Conservation (phyloP, 2,113 vertebrate species). For the Mystacornis crossleyi region DNA sequence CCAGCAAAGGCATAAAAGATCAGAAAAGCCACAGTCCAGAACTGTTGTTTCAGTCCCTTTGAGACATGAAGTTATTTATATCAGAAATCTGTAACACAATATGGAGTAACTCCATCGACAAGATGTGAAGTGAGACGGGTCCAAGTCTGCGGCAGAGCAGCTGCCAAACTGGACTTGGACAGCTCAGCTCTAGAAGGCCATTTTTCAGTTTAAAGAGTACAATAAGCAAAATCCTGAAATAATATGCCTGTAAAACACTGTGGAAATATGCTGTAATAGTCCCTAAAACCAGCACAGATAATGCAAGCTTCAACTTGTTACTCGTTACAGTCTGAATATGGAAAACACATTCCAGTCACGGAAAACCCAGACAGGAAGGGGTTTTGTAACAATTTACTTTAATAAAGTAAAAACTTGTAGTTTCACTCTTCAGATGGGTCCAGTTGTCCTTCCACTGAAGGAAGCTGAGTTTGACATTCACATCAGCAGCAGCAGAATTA, state of each 20-base stretch:
- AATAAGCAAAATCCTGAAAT: conserved; percentile 7
- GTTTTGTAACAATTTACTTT: not conserved
- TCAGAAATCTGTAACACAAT: not conserved
- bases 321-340: not conserved
- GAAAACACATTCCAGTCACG: not conserved
- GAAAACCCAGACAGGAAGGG: not conserved
- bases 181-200: not conserved
- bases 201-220: not conserved
- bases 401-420: not conserved
- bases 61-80: not conserved
- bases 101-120: not conserved
- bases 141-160: not conserved
- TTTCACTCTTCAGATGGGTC: not conserved
- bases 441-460: not conserved
- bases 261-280: conserved; percentile 25
- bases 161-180: conserved; percentile 30
- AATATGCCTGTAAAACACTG: not conserved
- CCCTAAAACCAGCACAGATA: not conserved
- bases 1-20: conserved; percentile 3
- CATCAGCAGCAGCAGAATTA: not conserved
- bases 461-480: not conserved
- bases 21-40: not conserved
- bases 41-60: not conserved
- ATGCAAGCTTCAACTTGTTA: not conserved
- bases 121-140: not conserved